Percentiles rank a stretch among this genome's conserved stretches.
These are phyloP conservation scores for Euwallacea fornicatus DNA, from an alignment of 1,140 invertebrate genomes.

Conservation along the genomic window DNA sequence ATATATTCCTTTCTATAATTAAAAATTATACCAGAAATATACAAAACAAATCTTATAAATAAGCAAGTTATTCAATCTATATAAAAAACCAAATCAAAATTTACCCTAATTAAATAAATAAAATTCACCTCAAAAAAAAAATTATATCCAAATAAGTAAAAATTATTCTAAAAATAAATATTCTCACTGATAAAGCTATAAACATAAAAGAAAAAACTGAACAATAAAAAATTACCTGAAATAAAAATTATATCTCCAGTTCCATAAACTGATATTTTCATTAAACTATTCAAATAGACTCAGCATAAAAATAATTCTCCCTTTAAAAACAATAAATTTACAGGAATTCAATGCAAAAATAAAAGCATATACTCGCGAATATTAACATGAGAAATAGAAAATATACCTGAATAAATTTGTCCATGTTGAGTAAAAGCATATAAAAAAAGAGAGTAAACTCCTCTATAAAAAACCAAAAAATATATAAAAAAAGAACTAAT, in stretches of 20 bases:
- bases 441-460: conserved; percentile 56
- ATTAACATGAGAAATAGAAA: conserved; percentile 52
- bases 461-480: conserved; percentile 56
- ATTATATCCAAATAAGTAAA: background rate
- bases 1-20: conserved; percentile 65
- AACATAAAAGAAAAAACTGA: conserved; percentile 54
- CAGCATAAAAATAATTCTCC: conserved; percentile 56
- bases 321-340: conserved; percentile 63
- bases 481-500: conserved; percentile 58
- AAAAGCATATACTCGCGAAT: conserved; percentile 62
- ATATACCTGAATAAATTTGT: conserved; percentile 52
- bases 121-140: background rate
- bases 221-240: conserved; percentile 63
- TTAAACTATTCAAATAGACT: no score
- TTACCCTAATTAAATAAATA: conserved; percentile 51
- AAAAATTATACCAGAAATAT: conserved; percentile 66
- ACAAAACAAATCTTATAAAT: conserved; percentile 61
- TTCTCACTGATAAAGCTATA: conserved; percentile 54
- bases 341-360: conserved; percentile 62
- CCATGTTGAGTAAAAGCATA: conserved; percentile 63
- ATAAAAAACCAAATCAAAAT: conserved; percentile 58
- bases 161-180: conserved; percentile 51
- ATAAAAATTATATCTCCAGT: conserved; percentile 58
- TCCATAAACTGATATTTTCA: conserved; percentile 65
- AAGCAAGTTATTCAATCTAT: conserved; percentile 63